Percentiles rank a stretch among this genome's conserved stretches.
phyloP scores from a whole-genome alignment of 2,113 vertebrate genomes.

The Menura novaehollandiae region DNA sequence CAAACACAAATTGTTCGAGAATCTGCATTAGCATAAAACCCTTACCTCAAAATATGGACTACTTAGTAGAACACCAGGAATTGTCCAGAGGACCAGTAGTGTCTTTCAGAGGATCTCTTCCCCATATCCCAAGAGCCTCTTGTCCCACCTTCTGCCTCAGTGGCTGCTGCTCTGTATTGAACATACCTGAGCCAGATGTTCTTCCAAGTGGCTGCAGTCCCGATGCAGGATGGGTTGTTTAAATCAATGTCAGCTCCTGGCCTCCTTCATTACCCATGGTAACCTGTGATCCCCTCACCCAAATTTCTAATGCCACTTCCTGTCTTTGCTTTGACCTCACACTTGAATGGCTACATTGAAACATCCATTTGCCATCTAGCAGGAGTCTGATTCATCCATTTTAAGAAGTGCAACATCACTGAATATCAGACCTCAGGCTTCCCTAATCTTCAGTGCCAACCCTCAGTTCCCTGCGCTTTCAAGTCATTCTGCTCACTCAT shows the following conservation, averaged over 20 bases:
- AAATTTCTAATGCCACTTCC: neutral
- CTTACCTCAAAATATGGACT: neutral
- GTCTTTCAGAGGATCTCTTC: neutral
- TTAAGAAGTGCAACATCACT: neutral
- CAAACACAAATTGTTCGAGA: neutral
- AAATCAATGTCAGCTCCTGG: neutral
- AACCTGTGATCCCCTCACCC: neutral
- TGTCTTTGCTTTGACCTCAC: neutral
- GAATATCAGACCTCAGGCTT: neutral
- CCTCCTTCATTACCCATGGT: rapidly evolving
- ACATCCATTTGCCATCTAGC: neutral
- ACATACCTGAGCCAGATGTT: neutral
- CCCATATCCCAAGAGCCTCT: neutral
- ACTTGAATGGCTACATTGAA: neutral
- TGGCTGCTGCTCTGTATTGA: neutral
- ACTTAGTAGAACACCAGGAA: neutral
- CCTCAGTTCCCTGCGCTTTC: rapidly evolving
- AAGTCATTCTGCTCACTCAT: neutral
- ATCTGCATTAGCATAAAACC: neutral
- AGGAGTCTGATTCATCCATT: neutral
- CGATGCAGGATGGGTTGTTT: neutral
- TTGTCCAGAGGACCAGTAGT: neutral
- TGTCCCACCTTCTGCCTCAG: neutral
- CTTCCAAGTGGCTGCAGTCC: neutral
- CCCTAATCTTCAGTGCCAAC: neutral